Evolutionary conservation across 2,113 vertebrate species (phyloP).

Genomic region (Rhodinocichla rosea): DNA sequence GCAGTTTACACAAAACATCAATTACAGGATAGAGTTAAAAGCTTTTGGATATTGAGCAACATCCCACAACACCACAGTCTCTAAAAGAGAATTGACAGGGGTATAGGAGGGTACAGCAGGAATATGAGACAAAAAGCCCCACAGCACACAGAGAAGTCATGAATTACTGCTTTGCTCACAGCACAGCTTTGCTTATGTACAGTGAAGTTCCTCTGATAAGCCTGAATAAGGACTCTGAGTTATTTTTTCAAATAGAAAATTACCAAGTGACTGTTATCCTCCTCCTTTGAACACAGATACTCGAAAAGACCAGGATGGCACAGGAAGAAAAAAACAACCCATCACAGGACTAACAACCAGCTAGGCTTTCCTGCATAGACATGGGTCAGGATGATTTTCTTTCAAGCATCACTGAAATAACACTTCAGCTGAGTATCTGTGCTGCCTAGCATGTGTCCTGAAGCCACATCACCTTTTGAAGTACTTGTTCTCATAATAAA

Average conservation of each 20-base stretch:
- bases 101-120: neutral
- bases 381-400: neutral
- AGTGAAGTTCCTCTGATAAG: neutral
- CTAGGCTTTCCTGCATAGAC: neutral
- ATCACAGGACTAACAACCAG: neutral
- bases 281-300: neutral
- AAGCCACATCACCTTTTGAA: neutral
- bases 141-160: neutral
- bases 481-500: neutral
- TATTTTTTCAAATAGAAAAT: neutral
- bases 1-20: constrained; percentile 25
- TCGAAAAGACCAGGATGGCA: neutral
- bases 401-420: neutral
- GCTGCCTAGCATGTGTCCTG: neutral
- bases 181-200: neutral
- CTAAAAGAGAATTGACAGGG: neutral
- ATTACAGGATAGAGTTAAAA: constrained; percentile 39
- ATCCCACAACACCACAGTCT: neutral
- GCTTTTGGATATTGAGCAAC: neutral
- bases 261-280: neutral
- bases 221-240: neutral
- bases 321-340: neutral
- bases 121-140: neutral
- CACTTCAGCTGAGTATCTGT: neutral
- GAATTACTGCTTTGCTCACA: neutral